Evolutionary conservation across 2,888 invertebrate genomes (phyloP).

Genomic region (Amphipoea lucens): DNA sequence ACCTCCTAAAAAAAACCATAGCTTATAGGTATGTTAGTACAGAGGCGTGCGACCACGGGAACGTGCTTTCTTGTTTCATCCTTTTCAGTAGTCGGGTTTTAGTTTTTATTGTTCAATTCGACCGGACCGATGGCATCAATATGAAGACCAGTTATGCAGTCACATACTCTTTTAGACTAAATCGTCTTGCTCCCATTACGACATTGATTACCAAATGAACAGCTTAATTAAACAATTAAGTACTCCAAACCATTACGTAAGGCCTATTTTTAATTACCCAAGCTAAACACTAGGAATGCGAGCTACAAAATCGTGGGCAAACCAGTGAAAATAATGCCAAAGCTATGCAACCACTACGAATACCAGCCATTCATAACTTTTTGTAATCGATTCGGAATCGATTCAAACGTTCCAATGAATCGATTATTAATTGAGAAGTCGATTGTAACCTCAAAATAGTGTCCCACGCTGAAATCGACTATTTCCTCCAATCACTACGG

Average conservation of each 20-base stretch:
- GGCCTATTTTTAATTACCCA: conserved; percentile 34
- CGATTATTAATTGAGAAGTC: conserved; percentile 81
- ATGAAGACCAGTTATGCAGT: not conserved
- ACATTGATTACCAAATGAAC: conserved; percentile 3
- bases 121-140: not conserved
- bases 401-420: conserved; percentile 76
- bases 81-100: too few relatives aligned
- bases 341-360: conserved; percentile 70
- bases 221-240: conserved; percentile 27
- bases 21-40: too few relatives aligned
- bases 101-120: not conserved
- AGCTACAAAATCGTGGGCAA: conserved; percentile 40
- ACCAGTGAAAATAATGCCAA: conserved; percentile 48
- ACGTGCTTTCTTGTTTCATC: too few relatives aligned
- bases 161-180: not conserved
- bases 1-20: too few relatives aligned
- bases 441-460: conserved; percentile 83
- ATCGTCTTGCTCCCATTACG: not conserved
- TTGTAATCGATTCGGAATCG: conserved; percentile 76
- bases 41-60: too few relatives aligned
- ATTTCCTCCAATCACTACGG: conserved; percentile 4
- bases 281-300: conserved; percentile 43
- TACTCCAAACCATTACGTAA: conserved; percentile 30
- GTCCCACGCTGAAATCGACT: conserved; percentile 78
- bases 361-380: conserved; percentile 73